Conservation (phyloP, 1,140 invertebrate genomes). For the Lerema accius region DNA sequence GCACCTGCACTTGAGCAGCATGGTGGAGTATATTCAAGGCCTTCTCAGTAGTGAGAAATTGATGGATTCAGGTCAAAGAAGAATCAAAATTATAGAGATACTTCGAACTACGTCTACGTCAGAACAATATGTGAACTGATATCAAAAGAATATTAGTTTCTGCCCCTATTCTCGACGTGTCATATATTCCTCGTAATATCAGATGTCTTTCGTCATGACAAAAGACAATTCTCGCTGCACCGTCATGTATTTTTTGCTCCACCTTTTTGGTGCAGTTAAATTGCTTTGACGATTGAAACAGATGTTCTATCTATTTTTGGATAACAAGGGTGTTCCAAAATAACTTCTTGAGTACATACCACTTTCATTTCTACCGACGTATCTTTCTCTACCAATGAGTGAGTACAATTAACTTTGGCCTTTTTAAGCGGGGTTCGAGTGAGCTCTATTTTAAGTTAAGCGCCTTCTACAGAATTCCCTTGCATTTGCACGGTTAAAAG, state of each 20-base stretch:
- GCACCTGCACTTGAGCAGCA: too few relatives aligned
- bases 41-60: too few relatives aligned
- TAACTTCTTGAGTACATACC: slow-evolving; percentile 15
- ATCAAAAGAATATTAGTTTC: slow-evolving; percentile 1
- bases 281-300: slow-evolving; percentile 33
- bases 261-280: slow-evolving; percentile 29
- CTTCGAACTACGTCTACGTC: not conserved
- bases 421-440: not conserved
- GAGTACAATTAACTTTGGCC: slow-evolving; percentile 24
- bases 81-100: too few relatives aligned
- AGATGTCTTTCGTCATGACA: slow-evolving; percentile 20
- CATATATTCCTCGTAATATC: slow-evolving; percentile 23
- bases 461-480: too few relatives aligned
- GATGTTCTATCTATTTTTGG: slow-evolving; percentile 26
- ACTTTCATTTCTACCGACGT: slow-evolving; percentile 24
- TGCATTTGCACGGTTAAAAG: not conserved
- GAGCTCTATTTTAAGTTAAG: not conserved
- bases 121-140: not conserved
- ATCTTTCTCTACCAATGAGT: slow-evolving; percentile 13
- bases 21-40: too few relatives aligned
- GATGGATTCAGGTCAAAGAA: too few relatives aligned
- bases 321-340: slow-evolving; percentile 31
- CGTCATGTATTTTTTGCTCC: slow-evolving; percentile 6
- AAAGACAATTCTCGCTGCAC: slow-evolving; percentile 19
- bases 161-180: not conserved